Conservation (phyloP, 2,797 vertebrate species). For the Gymnocypris eckloni region DNA sequence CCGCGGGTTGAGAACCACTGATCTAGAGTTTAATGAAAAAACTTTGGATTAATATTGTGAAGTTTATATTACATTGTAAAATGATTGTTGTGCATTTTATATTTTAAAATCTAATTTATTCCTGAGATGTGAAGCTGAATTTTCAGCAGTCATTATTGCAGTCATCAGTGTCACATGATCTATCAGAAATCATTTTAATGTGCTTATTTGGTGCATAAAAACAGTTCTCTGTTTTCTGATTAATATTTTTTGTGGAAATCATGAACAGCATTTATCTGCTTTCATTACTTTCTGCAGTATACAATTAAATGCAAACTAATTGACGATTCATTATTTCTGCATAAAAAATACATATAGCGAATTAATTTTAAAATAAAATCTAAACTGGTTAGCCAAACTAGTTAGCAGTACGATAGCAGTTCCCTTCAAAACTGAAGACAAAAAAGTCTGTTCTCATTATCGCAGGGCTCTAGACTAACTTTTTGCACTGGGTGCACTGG, state of each 20-base stretch:
- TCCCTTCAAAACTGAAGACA: not conserved
- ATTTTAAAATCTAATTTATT: not conserved
- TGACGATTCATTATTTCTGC: not conserved
- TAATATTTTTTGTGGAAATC: not conserved
- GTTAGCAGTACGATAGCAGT: not conserved
- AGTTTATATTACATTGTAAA: not conserved
- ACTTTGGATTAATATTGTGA: not conserved
- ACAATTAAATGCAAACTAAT: not conserved
- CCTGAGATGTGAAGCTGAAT: not conserved
- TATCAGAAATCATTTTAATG: not conserved
- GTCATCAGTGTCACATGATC: not conserved
- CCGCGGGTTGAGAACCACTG: too few relatives aligned
- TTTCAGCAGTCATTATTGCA: not conserved
- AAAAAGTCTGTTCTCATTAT: conserved; percentile 7
- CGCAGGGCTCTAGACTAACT: too few relatives aligned
- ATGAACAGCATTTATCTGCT: not conserved
- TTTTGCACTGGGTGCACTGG: too few relatives aligned
- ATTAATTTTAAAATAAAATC: not conserved
- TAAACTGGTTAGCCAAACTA: not conserved
- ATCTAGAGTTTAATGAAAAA: not conserved
- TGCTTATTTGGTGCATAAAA: not conserved
- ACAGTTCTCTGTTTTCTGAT: not conserved
- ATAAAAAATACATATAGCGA: not conserved
- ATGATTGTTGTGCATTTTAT: not conserved
- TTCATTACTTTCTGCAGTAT: not conserved